phyloP scores from a whole-genome alignment of 2,113 vertebrate genomes.

The Cavia aperea region DNA sequence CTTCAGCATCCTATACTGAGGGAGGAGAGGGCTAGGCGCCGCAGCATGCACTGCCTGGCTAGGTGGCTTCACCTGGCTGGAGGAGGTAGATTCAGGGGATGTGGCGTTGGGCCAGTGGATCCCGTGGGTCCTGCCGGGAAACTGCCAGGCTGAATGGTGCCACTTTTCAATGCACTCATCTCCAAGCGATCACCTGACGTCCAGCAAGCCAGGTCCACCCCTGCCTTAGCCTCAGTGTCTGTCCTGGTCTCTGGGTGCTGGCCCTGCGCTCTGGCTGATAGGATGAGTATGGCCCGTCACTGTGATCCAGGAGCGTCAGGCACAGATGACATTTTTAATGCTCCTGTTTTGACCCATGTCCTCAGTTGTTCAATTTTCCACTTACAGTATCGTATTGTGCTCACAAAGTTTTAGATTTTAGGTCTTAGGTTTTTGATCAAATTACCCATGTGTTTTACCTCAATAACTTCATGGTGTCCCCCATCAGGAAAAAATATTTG shows the following conservation, averaged over 20 bases:
- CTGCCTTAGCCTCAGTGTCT: background rate
- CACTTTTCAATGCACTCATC: rapidly evolving
- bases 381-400: background rate
- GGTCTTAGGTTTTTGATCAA: background rate
- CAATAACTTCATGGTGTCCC: background rate
- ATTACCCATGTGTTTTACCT: background rate
- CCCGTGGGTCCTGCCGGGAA: background rate
- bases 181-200: background rate
- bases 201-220: too few relatives aligned
- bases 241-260: rapidly evolving
- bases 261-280: background rate
- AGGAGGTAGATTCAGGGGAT: background rate
- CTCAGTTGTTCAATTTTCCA: too few relatives aligned
- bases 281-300: background rate
- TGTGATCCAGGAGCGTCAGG: background rate
- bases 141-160: background rate
- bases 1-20: background rate
- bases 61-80: too few relatives aligned
- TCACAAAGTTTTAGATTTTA: background rate
- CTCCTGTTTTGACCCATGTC: background rate
- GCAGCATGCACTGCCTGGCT: background rate
- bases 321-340: too few relatives aligned
- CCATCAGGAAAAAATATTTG: background rate
- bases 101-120: background rate
- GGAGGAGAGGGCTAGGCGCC: background rate